Evolutionary conservation across 2,888 invertebrate species (phyloP), one percentile per base, ranked within the genome.

Genomic region (Melipona beecheii): DNA sequence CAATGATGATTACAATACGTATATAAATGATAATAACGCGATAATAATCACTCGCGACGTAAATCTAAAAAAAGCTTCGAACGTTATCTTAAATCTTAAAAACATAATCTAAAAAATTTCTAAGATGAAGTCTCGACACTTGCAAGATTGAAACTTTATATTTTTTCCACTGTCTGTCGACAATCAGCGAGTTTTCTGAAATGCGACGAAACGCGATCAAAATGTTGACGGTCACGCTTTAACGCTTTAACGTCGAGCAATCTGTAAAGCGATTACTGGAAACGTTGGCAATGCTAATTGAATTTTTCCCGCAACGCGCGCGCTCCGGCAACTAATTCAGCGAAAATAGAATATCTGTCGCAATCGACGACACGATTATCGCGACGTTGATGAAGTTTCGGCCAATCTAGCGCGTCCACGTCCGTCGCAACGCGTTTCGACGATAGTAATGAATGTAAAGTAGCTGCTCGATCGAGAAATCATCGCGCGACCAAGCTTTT

Each of bases 311-410:
- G 68, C 68, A 83, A 89, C 71, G 62, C 43, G 49, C 81, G 81
- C 71, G 62, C 52, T 31, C 69, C 74, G 77, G 49, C 65, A 80
- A 84, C 85, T 85, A 84, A 84, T 85, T 84, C 85, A 64, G 36
- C 78, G 82, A 83, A 87, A 88, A 89, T 89, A 76, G 86, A 83
- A 89, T 83, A 89, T 84, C 90, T 86, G 90, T 87, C 89, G 80
- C 60, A 71, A 62, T 72, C 81, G 81, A 78, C 66, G 79, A 86
- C 69, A 71, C 83, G 81, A 89, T 89, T 89, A 89, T 89, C 75
- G 77, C 79, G 81, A 83, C 83, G 81, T 85, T 89, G 88, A 89
- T 87, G 81, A 85, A 90, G 86, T 89, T 89, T 89, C 86, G 81
- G 74, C 77, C 83, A 86, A 86, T 84, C 78, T 80, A 81, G 64